Evolutionary conservation across 2,888 invertebrate genomes (phyloP), one percentile per base, ranked within the genome.

Genomic region (Chelonus formosanus): DNA sequence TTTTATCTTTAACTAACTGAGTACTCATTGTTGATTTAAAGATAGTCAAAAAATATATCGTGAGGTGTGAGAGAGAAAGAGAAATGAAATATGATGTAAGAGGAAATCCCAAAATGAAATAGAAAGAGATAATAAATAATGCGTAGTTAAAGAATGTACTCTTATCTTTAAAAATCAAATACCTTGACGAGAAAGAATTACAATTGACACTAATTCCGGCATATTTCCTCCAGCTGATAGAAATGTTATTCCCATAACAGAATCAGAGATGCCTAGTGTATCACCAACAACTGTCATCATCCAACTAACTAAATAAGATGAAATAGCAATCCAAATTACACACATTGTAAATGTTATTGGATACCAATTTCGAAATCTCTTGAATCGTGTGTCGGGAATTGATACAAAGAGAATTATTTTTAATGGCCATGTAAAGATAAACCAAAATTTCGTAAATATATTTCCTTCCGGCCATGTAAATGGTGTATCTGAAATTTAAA

Each of bases 281-380:
- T 90, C 88, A 36, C 96, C 96, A 71, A 96, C 90, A 3, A 93
- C 87, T 40, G 94, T 90, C 81, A 96, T 91, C 91, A 96, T 94
- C 97, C 97, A 97, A 0, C 96, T 92, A 35, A 95, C 92, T 62
- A 95, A 76, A 79, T 96, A 97, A 0, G 96, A 94, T 71, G 94
- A 91, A 1, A 86, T 82, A 3, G 93, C 96, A 70, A 97, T 94
- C 90, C 94, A 95, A 2, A 93, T 81, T 35, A 96, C 90, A 78
- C 95, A 95, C 90, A 96, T 91, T 10, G 93, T 71, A 80, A 97
- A 97, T 0, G 95, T 90, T 0, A 92, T 48, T 0, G 94, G 92
- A 80, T 92, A 96, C 70, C 89, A 84, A 58, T 85, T 88, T 31
- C 88, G 87, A 76, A 87, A 85, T 3, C 84, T 86, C 57, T 87